Base-by-base conservation (phyloP, 2,113 vertebrate species). In the Potamarius usumacintae region DNA sequence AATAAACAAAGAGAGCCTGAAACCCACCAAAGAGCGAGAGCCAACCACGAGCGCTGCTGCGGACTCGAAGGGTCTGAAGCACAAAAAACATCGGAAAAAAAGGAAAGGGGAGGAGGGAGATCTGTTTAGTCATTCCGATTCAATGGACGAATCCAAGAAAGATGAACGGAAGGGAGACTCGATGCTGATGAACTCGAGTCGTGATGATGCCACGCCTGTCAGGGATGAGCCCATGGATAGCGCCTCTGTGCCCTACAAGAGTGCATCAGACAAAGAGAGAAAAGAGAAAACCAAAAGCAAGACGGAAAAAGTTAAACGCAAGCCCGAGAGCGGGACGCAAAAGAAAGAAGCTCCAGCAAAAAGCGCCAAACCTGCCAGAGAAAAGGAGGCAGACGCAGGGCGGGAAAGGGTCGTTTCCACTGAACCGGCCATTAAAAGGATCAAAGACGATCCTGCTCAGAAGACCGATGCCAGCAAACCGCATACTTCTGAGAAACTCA, bases 171-270 rank as follows among this genome's bases (percentile, higher is more conserved):
- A 97, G 85, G 80, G 94, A 0, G 97, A 95, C 52, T 88, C 91
- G 0, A 50, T 94, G 4, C 94, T 96, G 87, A 93, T 95, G 90
- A 92, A 94, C 65, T 95, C 95, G 0, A 93, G 92, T 90, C 94
- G 97, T 89, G 97, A 97, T 14, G 96, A 97, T 90, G 98, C 97
- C 30, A 99, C 98, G 0, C 98, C 98, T 0, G 98, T 99, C 86
- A 94, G 98, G 91, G 98, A 99, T 7, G 98, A 99, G 69, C 98
- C 98, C 0, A 99, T 99, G 98, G 97, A 99, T 50, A 96, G 95
- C 0, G 90, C 96, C n/a, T 93, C 96, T 0, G 92, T 96, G 60
- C 87, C 96, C 34, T 95, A 96, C 55, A 96, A 96, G 83, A 92
- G 93, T 0, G 55, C 96, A 60, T 94, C 94, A 10, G 96, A 97